Evolutionary conservation across 1,140 invertebrate species (phyloP).

Genomic region (Rhagoletis zephyria): DNA sequence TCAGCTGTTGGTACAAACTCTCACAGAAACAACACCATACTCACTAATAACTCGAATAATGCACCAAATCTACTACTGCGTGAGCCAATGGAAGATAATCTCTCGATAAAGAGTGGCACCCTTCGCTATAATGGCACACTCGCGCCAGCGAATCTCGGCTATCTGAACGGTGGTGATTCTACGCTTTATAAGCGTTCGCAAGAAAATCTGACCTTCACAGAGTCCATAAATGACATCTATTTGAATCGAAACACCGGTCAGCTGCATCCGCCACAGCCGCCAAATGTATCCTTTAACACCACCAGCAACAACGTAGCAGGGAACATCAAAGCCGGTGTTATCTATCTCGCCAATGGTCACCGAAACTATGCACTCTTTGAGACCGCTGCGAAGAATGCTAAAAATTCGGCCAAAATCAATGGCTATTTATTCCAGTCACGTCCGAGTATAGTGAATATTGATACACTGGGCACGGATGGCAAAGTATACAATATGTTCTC

Average conservation of each 20-base stretch:
- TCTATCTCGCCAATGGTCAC: constrained; percentile 67
- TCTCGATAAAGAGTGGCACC: constrained; percentile 55
- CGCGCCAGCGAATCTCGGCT: constrained; percentile 53
- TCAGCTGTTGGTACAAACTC: not conserved
- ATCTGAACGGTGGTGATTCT: constrained; percentile 56
- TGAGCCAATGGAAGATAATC: constrained; percentile 49
- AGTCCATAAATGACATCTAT: constrained; percentile 71
- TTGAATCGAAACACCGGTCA: constrained; percentile 70
- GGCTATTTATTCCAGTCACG: constrained; percentile 68
- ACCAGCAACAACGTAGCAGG: constrained; percentile 37
- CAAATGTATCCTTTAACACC: constrained; percentile 68
- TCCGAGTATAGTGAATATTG: constrained; percentile 57
- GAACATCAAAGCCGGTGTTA: constrained; percentile 63
- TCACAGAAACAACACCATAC: not conserved
- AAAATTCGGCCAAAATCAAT: constrained; percentile 59
- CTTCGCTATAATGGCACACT: constrained; percentile 55
- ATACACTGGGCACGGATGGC: constrained; percentile 58
- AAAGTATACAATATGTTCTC: constrained; percentile 71
- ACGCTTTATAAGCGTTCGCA: constrained; percentile 31
- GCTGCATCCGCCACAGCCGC: constrained; percentile 58
- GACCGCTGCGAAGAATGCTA: constrained; percentile 57
- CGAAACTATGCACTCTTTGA: constrained; percentile 55
- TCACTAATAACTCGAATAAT: constrained; percentile 55
- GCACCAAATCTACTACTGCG: constrained; percentile 26
- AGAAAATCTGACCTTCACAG: constrained; percentile 56